Evolutionary conservation across 1,140 invertebrate species (phyloP), one percentile per base, ranked within the genome.

Genomic region (Pogonomyrmex californicus): DNA sequence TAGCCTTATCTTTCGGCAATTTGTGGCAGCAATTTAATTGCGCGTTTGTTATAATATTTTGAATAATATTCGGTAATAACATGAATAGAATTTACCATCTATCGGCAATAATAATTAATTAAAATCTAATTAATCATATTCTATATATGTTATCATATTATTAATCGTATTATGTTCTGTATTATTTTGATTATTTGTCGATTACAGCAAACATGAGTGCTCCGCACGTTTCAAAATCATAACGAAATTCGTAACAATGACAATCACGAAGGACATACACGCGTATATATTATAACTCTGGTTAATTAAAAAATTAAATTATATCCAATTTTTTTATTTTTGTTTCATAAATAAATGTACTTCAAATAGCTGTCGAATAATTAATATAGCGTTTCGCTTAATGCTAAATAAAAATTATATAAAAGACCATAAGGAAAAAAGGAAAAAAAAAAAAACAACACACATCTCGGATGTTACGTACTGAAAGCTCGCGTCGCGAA

Each of bases 71-170:
- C 63, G 56, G 56, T 56, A 70, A 38, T 12, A 60, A 73, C 23
- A 10, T 5, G 9, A 82, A 82, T 82, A 68, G 36, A n/a, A 81
- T 56, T 81, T 38, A 70, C 73, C 58, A 83, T 75, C 75, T 47
- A 23, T 23, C 23, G 0, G 14, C 14, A 49, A 30, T 9, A 83
- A 47, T 62, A 73, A 81, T 75, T 75, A 73, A 75, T 62, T 33
- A 41, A 38, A 83, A 49, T 70, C 12, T 83, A 75, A 47, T 60
- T 73, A 60, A 60, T 41, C 47, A 44, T 10, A 54, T 68, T 79
- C 33, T 68, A 47, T 30, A 7, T 47, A 60, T 47, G 33, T 73
- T 23, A 23, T 23, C 23, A 23, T 23, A 23, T 23, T 23, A 23
- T 23, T 58, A 58, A 58, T 60, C 68, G 14, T 49, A 33, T 12